Conservation (phyloP, 2,113 vertebrate genomes). For the Apodemus speciosus region DNA sequence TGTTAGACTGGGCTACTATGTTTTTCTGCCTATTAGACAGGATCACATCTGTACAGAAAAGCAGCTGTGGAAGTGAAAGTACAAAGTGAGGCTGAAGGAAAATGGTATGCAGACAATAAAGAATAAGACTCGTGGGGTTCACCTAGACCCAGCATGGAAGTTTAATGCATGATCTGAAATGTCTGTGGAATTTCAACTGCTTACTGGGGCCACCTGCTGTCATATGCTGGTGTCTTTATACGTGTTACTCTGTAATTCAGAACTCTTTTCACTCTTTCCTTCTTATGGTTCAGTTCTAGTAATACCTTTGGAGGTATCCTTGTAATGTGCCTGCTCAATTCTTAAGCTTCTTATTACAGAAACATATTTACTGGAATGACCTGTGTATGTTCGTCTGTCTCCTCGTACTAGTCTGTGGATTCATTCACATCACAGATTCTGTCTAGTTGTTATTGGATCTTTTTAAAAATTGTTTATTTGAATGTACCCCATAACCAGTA, state of each 20-base stretch:
- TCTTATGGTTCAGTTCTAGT: not conserved
- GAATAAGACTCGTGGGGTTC: not conserved
- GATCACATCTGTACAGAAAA: not conserved
- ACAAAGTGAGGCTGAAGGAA: not conserved
- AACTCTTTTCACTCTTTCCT: not conserved
- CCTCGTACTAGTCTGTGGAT: not conserved
- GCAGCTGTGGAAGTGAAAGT: not conserved
- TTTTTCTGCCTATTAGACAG: not conserved
- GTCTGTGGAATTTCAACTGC: not conserved
- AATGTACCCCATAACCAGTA: not conserved
- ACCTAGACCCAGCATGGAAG: not conserved
- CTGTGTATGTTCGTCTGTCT: not conserved
- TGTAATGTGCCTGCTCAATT: not conserved
- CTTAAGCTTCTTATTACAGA: not conserved
- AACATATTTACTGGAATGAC: not conserved
- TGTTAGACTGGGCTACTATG: not conserved
- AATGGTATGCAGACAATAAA: not conserved
- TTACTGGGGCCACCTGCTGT: not conserved
- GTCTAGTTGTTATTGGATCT: not conserved
- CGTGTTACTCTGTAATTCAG: not conserved
- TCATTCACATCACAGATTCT: not conserved
- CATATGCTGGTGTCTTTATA: not conserved
- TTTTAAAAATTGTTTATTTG: not conserved
- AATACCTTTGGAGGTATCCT: not conserved
- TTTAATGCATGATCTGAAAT: not conserved